A percentile compares a stretch with the other conserved stretches of the same genome.
phyloP scores from a whole-genome alignment of 1,140 invertebrate species.

The Scaptomyza hsui region DNA sequence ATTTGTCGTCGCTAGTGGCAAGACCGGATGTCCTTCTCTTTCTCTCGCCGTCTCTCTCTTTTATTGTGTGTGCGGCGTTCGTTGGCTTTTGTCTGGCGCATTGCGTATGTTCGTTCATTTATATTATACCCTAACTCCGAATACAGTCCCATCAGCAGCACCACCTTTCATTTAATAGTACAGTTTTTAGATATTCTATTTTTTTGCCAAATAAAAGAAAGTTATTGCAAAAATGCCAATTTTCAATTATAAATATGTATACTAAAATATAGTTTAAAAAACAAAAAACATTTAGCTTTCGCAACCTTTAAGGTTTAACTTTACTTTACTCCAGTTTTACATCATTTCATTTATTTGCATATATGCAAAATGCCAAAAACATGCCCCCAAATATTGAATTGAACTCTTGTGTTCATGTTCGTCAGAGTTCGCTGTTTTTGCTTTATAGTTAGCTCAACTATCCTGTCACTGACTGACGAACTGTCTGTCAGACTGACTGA shows the following conservation, averaged over 20 bases:
- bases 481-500: conserved; percentile 52
- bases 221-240: no score
- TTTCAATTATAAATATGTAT: no score
- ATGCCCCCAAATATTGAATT: conserved; percentile 80
- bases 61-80: not conserved
- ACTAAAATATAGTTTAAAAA: no score
- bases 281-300: no score
- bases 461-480: conserved; percentile 48
- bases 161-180: no score
- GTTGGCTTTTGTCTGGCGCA: conserved; percentile 78
- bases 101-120: conserved; percentile 78
- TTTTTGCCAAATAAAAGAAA: no score
- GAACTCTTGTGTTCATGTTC: conserved; percentile 71
- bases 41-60: not conserved
- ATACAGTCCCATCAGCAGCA: no score
- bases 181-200: no score
- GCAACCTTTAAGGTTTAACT: no score
- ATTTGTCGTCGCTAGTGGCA: conserved; percentile 74
- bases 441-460: conserved; percentile 11
- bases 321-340: no score
- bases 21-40: conserved; percentile 67
- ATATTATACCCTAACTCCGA: conserved; percentile 50
- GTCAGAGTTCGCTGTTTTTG: conserved; percentile 39
- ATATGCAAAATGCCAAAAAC: conserved; percentile 81
- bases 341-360: no score